Conservation (phyloP, 2,888 invertebrate genomes). For the Macrosiphum euphorbiae region DNA sequence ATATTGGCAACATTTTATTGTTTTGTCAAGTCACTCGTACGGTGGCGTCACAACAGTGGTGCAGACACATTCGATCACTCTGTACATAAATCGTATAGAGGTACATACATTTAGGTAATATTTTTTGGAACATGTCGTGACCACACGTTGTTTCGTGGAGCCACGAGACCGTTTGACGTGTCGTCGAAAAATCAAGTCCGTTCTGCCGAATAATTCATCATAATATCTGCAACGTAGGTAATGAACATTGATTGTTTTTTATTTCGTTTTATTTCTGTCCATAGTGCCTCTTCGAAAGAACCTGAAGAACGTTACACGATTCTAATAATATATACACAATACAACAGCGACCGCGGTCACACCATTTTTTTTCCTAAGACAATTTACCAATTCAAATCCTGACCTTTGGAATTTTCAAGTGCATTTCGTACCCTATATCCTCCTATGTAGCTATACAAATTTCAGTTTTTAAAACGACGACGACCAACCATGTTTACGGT, state of each 20-base stretch:
- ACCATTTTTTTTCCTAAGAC: not conserved
- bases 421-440: too few species aligned
- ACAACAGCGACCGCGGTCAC: too few species aligned
- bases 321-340: not conserved
- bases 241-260: not conserved
- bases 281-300: too few species aligned
- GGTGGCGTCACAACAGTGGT: too few species aligned
- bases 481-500: not conserved
- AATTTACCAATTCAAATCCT: not conserved
- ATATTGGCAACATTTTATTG: too few species aligned
- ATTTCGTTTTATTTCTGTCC: not conserved
- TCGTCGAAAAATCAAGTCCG: not conserved
- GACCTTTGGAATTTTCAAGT: too few species aligned
- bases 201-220: not conserved
- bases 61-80: not conserved
- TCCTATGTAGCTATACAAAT: not conserved
- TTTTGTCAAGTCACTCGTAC: too few species aligned
- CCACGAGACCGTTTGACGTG: not conserved
- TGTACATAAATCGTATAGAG: not conserved
- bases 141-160: not conserved
- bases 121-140: slow-evolving; percentile 21
- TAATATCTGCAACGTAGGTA: not conserved
- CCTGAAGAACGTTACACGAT: not conserved
- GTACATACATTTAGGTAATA: not conserved
- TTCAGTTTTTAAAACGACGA: not conserved